Conservation (phyloP, 35 echinoderm and acorn worm species). For the Ophioderma brevispina region DNA sequence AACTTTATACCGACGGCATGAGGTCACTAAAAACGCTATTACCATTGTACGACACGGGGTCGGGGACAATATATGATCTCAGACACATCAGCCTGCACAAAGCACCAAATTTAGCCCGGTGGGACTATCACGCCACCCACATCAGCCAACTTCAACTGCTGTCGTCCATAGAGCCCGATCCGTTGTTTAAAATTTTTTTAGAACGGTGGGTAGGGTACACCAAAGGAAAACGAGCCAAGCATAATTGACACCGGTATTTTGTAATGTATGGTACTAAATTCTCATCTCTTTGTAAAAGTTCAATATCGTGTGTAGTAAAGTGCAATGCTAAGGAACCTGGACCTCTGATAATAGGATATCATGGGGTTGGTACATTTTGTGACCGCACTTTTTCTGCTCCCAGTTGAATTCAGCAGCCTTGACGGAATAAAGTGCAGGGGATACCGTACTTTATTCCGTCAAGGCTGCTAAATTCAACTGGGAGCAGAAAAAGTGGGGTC, state of each 20-base stretch:
- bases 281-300: neutral
- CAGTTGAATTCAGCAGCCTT: neutral
- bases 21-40: constrained; percentile 75
- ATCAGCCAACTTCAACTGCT: constrained; percentile 74
- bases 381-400: neutral
- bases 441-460: too few relatives aligned
- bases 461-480: too few relatives aligned
- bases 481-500: too few relatives aligned
- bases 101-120: constrained; percentile 85
- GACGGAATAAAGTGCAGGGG: too few relatives aligned
- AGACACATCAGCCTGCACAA: constrained; percentile 65
- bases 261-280: neutral
- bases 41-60: constrained; percentile 74
- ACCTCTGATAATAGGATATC: neutral
- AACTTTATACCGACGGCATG: constrained; percentile 72
- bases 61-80: constrained; percentile 81
- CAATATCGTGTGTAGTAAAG: neutral
- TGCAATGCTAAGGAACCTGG: neutral
- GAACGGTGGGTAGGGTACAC: constrained; percentile 83
- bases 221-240: constrained; percentile 88
- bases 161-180: constrained; percentile 76
- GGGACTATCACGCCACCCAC: constrained; percentile 92
- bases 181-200: constrained; percentile 63
- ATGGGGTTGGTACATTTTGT: neutral
- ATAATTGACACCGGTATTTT: constrained; percentile 31